A percentile compares a stretch with the other conserved stretches of the same genome.
These are phyloP conservation scores for Stercorarius parasiticus DNA, from an alignment of 2,113 vertebrate species.

Conservation along the genomic window DNA sequence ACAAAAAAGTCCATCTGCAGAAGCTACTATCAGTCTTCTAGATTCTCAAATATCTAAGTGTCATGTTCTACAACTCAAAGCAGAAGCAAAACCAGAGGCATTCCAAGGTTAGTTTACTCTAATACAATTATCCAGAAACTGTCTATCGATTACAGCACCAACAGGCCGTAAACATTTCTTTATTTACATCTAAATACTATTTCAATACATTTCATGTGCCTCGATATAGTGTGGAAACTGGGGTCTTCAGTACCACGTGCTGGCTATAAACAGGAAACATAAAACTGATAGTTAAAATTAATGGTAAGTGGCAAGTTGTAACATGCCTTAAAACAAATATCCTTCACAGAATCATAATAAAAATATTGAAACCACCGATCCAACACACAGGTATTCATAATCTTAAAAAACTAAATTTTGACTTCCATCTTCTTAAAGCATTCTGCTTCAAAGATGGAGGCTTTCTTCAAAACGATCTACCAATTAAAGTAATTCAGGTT, in stretches of 20 bases:
- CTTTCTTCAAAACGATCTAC: background rate
- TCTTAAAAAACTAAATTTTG: background rate
- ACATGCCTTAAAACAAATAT: background rate
- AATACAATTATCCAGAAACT: background rate
- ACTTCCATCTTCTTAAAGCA: background rate
- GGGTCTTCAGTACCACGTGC: background rate
- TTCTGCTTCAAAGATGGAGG: background rate
- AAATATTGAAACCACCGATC: background rate
- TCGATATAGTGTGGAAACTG: background rate
- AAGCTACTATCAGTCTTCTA: background rate
- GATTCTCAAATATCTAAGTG: background rate
- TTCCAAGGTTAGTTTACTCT: background rate
- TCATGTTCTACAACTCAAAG: background rate
- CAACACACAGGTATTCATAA: background rate
- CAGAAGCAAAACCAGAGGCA: background rate
- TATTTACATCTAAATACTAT: background rate
- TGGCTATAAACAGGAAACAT: background rate
- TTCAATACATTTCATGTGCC: background rate
- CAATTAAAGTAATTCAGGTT: background rate
- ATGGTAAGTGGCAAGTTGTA: background rate
- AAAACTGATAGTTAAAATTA: background rate
- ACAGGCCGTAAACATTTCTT: background rate
- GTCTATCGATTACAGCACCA: background rate
- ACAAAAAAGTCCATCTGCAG: background rate
- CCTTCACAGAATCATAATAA: background rate